Percentiles rank a stretch among this genome's conserved stretches.
These are phyloP conservation scores for Philonicus albiceps DNA, from an alignment of 2,888 invertebrate genomes.

Conservation along the genomic window DNA sequence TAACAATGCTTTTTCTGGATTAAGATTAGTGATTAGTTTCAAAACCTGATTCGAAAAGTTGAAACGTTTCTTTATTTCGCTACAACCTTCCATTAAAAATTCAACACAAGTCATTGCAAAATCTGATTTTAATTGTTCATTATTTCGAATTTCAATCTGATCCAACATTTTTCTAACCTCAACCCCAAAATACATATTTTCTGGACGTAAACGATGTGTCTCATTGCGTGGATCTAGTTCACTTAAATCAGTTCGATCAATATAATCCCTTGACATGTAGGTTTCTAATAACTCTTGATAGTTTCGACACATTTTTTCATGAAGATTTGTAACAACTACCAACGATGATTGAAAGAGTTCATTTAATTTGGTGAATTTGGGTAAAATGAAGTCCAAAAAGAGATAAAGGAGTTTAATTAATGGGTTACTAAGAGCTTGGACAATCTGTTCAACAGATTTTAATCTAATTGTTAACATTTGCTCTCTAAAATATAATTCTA, in stretches of 20 bases:
- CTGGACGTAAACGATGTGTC: too few species aligned
- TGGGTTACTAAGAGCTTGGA: not conserved
- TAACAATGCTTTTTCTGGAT: too few species aligned
- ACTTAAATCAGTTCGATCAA: not conserved
- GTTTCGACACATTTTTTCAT: not conserved
- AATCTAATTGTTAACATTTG: not conserved
- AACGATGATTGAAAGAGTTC: not conserved
- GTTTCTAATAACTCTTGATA: not conserved
- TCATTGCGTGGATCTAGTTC: not conserved
- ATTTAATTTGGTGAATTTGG: not conserved
- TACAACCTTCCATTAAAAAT: too few species aligned
- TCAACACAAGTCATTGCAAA: too few species aligned
- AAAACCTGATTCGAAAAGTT: too few species aligned
- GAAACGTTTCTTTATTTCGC: too few species aligned
- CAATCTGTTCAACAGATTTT: not conserved
- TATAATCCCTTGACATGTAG: not conserved
- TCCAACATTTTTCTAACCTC: too few species aligned
- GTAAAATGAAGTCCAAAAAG: not conserved
- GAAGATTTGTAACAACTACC: not conserved
- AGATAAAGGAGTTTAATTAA: not conserved
- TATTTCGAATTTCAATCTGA: too few species aligned
- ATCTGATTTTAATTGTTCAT: too few species aligned
- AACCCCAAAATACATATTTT: too few species aligned
- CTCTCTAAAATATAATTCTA: not conserved
- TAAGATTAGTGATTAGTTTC: too few species aligned